Evolutionary conservation across 2,797 vertebrate species (phyloP).

Genomic region (Enteromius fasciolatus): DNA sequence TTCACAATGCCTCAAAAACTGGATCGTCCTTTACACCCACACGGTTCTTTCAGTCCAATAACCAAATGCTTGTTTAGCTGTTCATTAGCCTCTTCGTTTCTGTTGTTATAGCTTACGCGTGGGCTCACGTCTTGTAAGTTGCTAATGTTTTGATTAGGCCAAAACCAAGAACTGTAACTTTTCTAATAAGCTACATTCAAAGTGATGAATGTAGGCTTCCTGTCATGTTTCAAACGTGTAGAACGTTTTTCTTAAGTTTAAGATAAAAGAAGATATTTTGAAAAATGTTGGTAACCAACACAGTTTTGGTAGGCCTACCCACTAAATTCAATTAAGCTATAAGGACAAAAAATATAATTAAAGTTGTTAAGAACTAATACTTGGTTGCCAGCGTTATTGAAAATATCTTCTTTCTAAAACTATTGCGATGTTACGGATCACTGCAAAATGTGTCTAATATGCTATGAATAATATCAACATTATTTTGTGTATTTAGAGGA

Average conservation of each 20-base stretch:
- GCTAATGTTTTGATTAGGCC: neutral
- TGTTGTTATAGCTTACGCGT: neutral
- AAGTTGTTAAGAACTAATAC: neutral
- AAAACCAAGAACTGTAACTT: neutral
- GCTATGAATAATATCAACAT: neutral
- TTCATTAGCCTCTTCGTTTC: neutral
- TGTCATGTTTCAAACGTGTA: neutral
- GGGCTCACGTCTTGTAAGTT: neutral
- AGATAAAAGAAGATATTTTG: neutral
- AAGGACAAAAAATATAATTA: neutral
- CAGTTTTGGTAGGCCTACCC: neutral
- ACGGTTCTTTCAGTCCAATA: conserved; percentile 15
- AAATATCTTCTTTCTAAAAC: neutral
- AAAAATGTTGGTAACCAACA: neutral
- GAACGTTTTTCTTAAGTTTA: neutral
- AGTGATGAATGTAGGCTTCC: neutral
- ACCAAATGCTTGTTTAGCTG: conserved; percentile 22
- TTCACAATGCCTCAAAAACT: conserved; percentile 29
- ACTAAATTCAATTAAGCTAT: neutral
- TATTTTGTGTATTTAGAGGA: neutral
- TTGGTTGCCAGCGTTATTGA: neutral
- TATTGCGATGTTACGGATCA: neutral
- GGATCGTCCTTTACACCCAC: conserved; percentile 28
- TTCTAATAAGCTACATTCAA: neutral
- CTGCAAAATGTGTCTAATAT: neutral